These are phyloP conservation scores for Erebia palarica DNA, from an alignment of 2,888 invertebrate genomes.

Conservation along the genomic window DNA sequence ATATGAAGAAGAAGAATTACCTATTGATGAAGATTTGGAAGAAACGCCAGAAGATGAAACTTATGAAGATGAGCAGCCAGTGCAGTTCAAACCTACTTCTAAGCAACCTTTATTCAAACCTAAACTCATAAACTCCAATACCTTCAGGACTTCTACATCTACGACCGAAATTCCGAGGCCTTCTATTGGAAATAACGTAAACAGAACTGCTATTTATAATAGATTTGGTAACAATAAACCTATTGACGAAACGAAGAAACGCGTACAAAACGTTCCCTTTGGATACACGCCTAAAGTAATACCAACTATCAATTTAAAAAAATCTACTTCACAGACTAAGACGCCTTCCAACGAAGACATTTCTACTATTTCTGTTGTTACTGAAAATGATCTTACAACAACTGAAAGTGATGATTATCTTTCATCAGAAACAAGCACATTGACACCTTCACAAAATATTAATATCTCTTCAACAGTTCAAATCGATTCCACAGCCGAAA, in stretches of 20 bases:
- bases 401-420: conserved; percentile 66
- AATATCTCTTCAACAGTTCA: conserved; percentile 50
- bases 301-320: conserved; percentile 37
- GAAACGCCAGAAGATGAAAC: conserved; percentile 52
- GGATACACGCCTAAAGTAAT: conserved; percentile 57
- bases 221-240: conserved; percentile 62
- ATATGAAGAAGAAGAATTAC: conserved; percentile 48
- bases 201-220: conserved; percentile 60
- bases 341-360: conserved; percentile 42
- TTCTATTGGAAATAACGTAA: conserved; percentile 52
- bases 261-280: conserved; percentile 72
- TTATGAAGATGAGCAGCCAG: conserved; percentile 50
- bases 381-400: conserved; percentile 39
- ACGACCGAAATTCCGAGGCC: conserved; percentile 69
- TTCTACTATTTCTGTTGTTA: conserved; percentile 41
- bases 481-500: conserved; percentile 58
- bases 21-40: conserved; percentile 46
- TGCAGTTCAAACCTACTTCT: conserved; percentile 54
- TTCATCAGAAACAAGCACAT: conserved; percentile 57
- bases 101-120: conserved; percentile 65
- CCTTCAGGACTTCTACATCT: conserved; percentile 70
- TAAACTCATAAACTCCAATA: conserved; percentile 66
- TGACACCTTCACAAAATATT: conserved; percentile 49
- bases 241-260: conserved; percentile 60
- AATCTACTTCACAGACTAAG: conserved; percentile 30